Base-by-base conservation (phyloP, 2,888 invertebrate species). In the Sthenelais limicola region DNA sequence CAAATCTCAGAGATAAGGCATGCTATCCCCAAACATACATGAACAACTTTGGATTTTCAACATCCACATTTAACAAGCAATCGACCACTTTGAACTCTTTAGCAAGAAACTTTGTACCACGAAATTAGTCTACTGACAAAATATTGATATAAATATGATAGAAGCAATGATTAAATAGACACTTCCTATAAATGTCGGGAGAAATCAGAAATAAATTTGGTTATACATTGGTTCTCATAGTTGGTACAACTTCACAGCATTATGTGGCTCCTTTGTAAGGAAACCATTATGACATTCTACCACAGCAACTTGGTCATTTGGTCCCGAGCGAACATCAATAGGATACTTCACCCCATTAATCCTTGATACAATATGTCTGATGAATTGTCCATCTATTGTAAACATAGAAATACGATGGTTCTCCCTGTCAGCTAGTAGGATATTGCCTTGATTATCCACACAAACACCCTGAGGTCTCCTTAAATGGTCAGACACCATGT, bases 251-350 rank as follows among this genome's bases (percentile, higher is more conserved):
- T 77, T 77, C 28, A 77, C 68, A 24, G 74, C 74, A 38, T 76
- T 74, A 49, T 76, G 77, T 4, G 77, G 77, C 35, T 76, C 74
- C 47, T 77, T 76, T 21, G 71, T 68, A 24, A 76, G 38, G 56
- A 77, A 74, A n/a, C 77, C 76, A 49, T 47, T 66, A 56, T 77
- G 76, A 5, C 73, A 66, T 49, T 77, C 77, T 18, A 76, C 76
- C 5, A 77, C 68, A 0, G 73, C 77, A 24, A 77, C 3, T n/a
- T 71, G 38, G 26, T 58, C 58, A 26, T 66, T 32, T 1, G 33
- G 56, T 28, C 43, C 32, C 9, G 73, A 30, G 1, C 26, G 24
- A 2, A 78, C 54, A 51, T 74, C 73, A 58, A 66, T 68, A 2
- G 78, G 78, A 49, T 74, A 74, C 24, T 70, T 67, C n/a, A 78